Base-by-base conservation (phyloP, 1,140 invertebrate species). In the Choristoneura fumiferana region DNA sequence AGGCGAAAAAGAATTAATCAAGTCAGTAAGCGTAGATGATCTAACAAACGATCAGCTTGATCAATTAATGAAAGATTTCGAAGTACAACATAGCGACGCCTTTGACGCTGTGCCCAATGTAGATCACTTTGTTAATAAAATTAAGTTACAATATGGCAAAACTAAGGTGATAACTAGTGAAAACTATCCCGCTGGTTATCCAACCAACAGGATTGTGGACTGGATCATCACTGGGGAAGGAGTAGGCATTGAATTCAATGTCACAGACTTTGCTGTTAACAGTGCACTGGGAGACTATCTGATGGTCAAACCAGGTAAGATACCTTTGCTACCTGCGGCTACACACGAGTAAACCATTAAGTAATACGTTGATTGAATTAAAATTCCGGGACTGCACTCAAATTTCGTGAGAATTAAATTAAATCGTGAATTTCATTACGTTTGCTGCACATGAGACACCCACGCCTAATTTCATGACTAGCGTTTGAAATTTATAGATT, bases 211-310 rank as follows among this genome's bases (percentile, higher is more conserved):
- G 5, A 65, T 69, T 8, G 62, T 73, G 8, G 83, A 88, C 55
- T 88, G 83, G 80, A 68, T 84, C n/a, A 61, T 88, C 8, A 67
- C 74, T 12, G 85, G 83, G 0, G 61, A 71, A 9, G 85, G 85
- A 4, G 63, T 55, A 4, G 85, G 85, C 1, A 80, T 88, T n/a
- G 85, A 88, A 63, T 49, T 88, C 6, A 88, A 84, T 39, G 58
- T 88, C 4, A 84, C 83, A 0, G 73, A 80, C 29, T 77, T 84
- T 8, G 57, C 60, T 13, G 38, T 88, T 10, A 85, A 84, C 37
- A 74, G 83, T 0, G 63, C 65, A 12, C 17, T 69, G 3, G 78
- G 77, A 15, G 76, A 84, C 43, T 84, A 81, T 57, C 60, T 87
- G 8, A 53, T 84, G 17, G 61, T 87, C 4, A 84, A 82, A 73